Conservation (phyloP, 2,797 vertebrate species). For the Dipus sagitta region DNA sequence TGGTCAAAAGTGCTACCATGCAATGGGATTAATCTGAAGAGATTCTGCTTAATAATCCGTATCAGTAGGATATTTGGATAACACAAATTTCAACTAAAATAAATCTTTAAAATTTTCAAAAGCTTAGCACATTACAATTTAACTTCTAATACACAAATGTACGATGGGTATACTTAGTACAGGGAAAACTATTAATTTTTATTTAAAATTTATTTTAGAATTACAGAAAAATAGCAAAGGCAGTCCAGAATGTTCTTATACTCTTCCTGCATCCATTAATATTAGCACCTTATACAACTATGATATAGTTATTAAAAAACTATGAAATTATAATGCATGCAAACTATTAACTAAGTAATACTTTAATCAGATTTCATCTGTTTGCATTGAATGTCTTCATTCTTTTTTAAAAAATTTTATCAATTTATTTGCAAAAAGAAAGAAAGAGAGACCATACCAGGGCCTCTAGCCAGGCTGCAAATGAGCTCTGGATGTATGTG, state of each 20-base stretch:
- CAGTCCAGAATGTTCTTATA: not conserved
- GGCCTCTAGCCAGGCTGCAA: too few relatives aligned
- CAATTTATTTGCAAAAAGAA: too few relatives aligned
- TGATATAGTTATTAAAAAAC: not conserved
- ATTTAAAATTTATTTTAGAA: slow-evolving; percentile 60
- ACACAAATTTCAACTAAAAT: slow-evolving; percentile 63
- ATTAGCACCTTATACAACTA: slow-evolving; percentile 33
- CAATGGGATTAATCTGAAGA: slow-evolving; percentile 67
- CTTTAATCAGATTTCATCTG: slow-evolving; percentile 3
- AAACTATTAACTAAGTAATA: not conserved
- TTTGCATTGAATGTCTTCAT: not conserved
- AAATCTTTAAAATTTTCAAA: slow-evolving; percentile 53
- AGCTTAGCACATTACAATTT: slow-evolving; percentile 64
- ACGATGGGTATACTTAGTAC: slow-evolving; percentile 35
- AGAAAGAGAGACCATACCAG: too few relatives aligned
- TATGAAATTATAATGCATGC: slow-evolving; percentile 31
- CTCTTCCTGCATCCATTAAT: not conserved
- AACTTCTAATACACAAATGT: slow-evolving; percentile 54
- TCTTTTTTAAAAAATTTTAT: too few relatives aligned
- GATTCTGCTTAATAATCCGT: slow-evolving; percentile 59
- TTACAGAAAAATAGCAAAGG: slow-evolving; percentile 18
- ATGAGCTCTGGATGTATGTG: too few relatives aligned
- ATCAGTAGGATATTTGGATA: slow-evolving; percentile 48
- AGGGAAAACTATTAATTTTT: not conserved
- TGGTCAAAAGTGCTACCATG: slow-evolving; percentile 56